A percentile compares a stretch with the other conserved stretches of the same genome.
These are phyloP conservation scores for Drosophila aldrichi DNA, from an alignment of 2,888 invertebrate genomes.

Conservation along the genomic window DNA sequence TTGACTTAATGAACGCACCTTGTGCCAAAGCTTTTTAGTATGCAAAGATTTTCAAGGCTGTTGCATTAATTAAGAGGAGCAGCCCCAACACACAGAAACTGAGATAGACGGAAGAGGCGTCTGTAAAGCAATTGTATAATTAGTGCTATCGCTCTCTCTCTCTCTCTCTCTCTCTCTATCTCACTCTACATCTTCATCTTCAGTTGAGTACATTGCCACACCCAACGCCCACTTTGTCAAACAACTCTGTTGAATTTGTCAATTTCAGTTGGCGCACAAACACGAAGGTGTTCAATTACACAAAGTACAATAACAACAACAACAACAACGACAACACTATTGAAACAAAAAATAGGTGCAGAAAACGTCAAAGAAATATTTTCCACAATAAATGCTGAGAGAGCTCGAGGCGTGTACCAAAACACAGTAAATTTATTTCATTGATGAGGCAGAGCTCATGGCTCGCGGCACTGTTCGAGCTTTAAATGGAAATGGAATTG, in stretches of 20 bases:
- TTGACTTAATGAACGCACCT: slow-evolving; percentile 69
- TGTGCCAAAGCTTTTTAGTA: slow-evolving; percentile 62
- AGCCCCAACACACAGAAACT: slow-evolving; percentile 15
- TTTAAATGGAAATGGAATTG: slow-evolving; percentile 14
- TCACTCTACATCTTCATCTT: neutral
- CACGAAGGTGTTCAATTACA: slow-evolving; percentile 76
- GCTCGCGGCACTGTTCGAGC: slow-evolving; percentile 28
- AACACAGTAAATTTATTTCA: slow-evolving; percentile 45
- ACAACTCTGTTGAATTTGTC: slow-evolving; percentile 46
- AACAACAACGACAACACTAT: neutral
- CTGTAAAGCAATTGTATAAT: slow-evolving; percentile 57
- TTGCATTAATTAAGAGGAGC: slow-evolving; percentile 64
- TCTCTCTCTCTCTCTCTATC: neutral
- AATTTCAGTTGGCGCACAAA: slow-evolving; percentile 55
- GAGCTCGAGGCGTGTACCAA: slow-evolving; percentile 28
- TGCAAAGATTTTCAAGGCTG: slow-evolving; percentile 70
- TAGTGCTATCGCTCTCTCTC: slow-evolving; percentile 41
- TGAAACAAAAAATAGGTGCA: slow-evolving; percentile 23
- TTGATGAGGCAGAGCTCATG: slow-evolving; percentile 30
- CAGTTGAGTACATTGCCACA: slow-evolving; percentile 35
- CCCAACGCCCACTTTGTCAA: slow-evolving; percentile 40
- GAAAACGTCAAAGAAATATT: slow-evolving; percentile 52
- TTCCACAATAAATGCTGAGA: slow-evolving; percentile 39
- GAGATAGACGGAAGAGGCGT: slow-evolving; percentile 6
- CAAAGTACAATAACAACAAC: slow-evolving; percentile 39